Base-by-base conservation (phyloP, 92 coral and sea anemone species). In the Epizoanthus stellaris region DNA sequence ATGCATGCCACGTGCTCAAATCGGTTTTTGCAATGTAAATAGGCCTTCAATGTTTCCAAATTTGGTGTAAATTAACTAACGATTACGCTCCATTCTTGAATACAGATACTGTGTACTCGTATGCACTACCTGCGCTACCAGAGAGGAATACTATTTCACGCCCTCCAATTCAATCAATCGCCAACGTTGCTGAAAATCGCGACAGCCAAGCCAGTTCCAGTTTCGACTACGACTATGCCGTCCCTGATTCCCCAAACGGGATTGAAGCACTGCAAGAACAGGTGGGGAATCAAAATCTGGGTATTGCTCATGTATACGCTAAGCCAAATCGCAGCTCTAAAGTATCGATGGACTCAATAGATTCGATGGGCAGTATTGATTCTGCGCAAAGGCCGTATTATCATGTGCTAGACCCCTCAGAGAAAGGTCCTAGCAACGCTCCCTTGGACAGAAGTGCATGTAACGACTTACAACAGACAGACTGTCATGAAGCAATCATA, bases 121-220 rank as follows among this genome's bases (percentile, higher is more conserved):
- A 79, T 70, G 61, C 83, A 0, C 0, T 45, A 20, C 83, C 83
- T 13, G 83, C 64, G 19, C 21, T 79, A 79, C 83, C 83, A 3
- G 83, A 49, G 34, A 38, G 36, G 45, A 79, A 52, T 19, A n/a
- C 43, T 16, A 40, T 79, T 19, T 40, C 73, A 14, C 83, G 43
- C 21, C 17, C 15, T 43, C 60, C 72, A 4, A 63, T 11, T 17
- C 60, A 23, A 42, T 5, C 19, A 12, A 4, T 19, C 3, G 59
- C 9, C 19, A 79, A 8, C 0, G 40, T 3, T 39, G 57, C 70
- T n/a, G 70, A 43, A 21, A 40, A 17, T 34, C 82, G 82, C 58
- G 12, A 61, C 8, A 77, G 82, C 39, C 16, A 9, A 5, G 34
- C 82, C 20, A 77, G 82, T 40, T 77, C 68, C 1, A 13, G 66